A percentile compares a stretch with the other conserved stretches of the same genome.
Conservation (phyloP, 2,113 vertebrate genomes). For the Aplodontia rufa region DNA sequence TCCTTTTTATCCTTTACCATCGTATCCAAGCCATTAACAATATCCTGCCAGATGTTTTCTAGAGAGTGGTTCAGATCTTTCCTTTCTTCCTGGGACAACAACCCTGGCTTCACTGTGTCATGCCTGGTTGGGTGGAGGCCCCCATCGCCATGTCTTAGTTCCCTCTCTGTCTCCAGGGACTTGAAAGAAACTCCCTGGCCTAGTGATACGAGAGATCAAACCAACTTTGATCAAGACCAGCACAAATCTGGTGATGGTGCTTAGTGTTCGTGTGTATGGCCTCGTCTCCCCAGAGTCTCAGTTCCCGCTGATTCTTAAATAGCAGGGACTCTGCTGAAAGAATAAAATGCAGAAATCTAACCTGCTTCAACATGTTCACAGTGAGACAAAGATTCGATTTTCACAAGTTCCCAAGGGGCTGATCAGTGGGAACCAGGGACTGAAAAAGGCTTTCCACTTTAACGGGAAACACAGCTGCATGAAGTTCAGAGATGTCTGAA, state of each 20-base stretch:
- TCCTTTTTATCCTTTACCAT: neutral
- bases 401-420: neutral
- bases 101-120: neutral
- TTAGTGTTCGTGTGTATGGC: neutral
- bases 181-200: neutral
- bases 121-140: fast-evolving
- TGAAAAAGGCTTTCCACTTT: neutral
- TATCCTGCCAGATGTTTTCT: neutral
- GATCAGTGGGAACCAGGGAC: neutral
- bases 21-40: neutral
- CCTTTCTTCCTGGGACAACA: neutral
- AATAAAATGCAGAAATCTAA: neutral
- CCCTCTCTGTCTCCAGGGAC: neutral
- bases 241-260: neutral
- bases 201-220: neutral
- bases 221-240: neutral
- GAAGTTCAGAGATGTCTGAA: neutral
- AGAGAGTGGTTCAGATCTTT: neutral
- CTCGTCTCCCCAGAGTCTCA: neutral
- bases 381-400: neutral
- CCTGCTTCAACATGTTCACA: constrained; percentile 20
- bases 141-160: neutral
- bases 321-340: neutral
- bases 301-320: neutral
- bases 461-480: neutral